Evolutionary conservation across 2,888 invertebrate species (phyloP).

Genomic region (Acrocera orbiculus): DNA sequence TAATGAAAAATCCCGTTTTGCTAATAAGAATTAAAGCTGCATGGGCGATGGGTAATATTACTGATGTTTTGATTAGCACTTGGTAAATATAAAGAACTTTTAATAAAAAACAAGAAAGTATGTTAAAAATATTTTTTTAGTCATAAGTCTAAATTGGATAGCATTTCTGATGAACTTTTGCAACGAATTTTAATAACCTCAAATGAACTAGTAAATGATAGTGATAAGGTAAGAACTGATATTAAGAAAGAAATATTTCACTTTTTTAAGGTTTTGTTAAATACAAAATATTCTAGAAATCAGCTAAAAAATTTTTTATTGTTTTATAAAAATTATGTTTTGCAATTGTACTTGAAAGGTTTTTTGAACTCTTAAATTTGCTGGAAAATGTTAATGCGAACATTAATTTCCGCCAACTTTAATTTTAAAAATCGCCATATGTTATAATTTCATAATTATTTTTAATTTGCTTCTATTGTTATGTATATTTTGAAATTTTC

Average conservation of each 20-base stretch:
- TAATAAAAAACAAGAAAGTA: background rate
- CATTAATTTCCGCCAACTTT: too few relatives aligned
- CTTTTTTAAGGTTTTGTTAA: background rate
- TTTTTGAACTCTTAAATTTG: too few relatives aligned
- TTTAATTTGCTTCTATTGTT: too few relatives aligned
- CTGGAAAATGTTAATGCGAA: too few relatives aligned
- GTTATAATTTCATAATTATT: too few relatives aligned
- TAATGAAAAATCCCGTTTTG: constrained; percentile 45
- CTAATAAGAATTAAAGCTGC: constrained; percentile 62
- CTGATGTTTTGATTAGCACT: constrained; percentile 58
- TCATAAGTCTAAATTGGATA: constrained; percentile 39
- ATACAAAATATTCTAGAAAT: background rate
- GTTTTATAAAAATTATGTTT: background rate
- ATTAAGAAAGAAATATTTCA: background rate
- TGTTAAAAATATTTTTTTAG: constrained; percentile 20
- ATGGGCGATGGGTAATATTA: constrained; percentile 76
- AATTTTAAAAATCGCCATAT: too few relatives aligned
- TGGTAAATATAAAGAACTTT: constrained; percentile 33
- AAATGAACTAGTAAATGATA: constrained; percentile 46
- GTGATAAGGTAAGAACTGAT: constrained; percentile 50
- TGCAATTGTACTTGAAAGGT: too few relatives aligned
- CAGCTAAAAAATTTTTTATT: background rate
- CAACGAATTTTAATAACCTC: constrained; percentile 49
- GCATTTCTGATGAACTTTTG: constrained; percentile 49
- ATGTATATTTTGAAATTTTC: too few relatives aligned